Evolutionary conservation across 2,797 vertebrate genomes (phyloP), one percentile per base, ranked within the genome.

Genomic region (Arnoldichthys spilopterus): DNA sequence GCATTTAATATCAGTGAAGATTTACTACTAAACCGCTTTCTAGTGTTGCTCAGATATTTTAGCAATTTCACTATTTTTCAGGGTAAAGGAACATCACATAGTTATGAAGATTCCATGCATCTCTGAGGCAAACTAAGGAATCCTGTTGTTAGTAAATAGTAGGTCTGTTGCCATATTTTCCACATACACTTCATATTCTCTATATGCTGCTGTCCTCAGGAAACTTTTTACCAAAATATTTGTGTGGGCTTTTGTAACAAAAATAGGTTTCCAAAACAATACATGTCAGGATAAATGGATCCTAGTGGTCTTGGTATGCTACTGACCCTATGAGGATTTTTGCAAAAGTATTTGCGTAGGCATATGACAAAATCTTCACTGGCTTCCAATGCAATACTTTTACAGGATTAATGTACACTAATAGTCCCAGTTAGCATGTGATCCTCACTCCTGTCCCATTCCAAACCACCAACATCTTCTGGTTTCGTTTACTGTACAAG

Each of bases 391-490:
- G 88, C 88, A 88, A 89, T 89, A 88, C 90, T 91, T 92, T 92
- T 92, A n/a, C 90, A 92, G 89, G 87, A 89, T 88, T 90, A 89
- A 89, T 92, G 87, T 91, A 85, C 90, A 90, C 89, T 83, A 88
- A 90, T 86, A 88, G 88, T 90, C 88, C 68, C 85, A 78, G 88
- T 89, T 90, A 91, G 90, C 91, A 92, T 92, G 92, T 87, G 91
- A 91, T 92, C 91, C 87, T 37, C 82, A 83, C 74, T 85, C n/a
- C 78, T 59, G 83, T 66, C 82, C 54, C 83, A 53, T 84, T 92
- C 92, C 91, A 93, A 93, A 94, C 91, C 90, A 71, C 90, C 71
- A 91, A 90, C 91, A 91, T 92, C 92, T 93, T 91, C 91, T 93
- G 91, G 91, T 94, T 93, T 92, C 90, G 81, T 89, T 93, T 92